A percentile compares a stretch with the other conserved stretches of the same genome.
phyloP scores from a whole-genome alignment of 2,797 vertebrate genomes.

The Alcedo atthis region DNA sequence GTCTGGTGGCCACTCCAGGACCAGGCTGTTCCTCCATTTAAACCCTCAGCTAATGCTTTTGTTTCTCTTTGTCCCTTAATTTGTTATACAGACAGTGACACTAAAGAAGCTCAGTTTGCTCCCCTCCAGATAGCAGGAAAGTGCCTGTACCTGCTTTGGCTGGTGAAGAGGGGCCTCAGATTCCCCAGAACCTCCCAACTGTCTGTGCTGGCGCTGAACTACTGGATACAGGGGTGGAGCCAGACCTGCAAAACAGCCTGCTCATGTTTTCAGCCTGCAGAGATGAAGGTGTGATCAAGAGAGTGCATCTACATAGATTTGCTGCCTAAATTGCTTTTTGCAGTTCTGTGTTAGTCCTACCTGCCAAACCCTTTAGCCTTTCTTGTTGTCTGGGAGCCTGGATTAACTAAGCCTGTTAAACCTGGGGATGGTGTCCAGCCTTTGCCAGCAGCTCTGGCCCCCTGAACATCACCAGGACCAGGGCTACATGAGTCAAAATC shows the following conservation, averaged over 20 bases:
- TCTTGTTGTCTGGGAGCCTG: not conserved
- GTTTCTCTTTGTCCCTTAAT: not conserved
- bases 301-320: not conserved
- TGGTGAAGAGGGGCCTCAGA: fast-evolving
- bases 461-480: fast-evolving
- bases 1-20: fast-evolving
- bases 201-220: not conserved
- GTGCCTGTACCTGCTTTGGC: not conserved
- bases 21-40: not conserved
- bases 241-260: not conserved
- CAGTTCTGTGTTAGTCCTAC: fast-evolving
- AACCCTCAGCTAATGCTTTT: not conserved
- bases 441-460: not conserved
- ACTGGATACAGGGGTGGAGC: fast-evolving
- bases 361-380: not conserved
- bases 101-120: not conserved
- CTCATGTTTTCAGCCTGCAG: not conserved
- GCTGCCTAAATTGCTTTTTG: not conserved
- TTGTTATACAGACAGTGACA: too few relatives aligned
- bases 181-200: fast-evolving
- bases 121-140: not conserved
- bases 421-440: not conserved
- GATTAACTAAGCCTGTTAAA: not conserved
- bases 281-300: fast-evolving
- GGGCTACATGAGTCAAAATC: fast-evolving